These are phyloP conservation scores for Myotis vivesi DNA, from an alignment of 2,797 vertebrate species.

Conservation along the genomic window DNA sequence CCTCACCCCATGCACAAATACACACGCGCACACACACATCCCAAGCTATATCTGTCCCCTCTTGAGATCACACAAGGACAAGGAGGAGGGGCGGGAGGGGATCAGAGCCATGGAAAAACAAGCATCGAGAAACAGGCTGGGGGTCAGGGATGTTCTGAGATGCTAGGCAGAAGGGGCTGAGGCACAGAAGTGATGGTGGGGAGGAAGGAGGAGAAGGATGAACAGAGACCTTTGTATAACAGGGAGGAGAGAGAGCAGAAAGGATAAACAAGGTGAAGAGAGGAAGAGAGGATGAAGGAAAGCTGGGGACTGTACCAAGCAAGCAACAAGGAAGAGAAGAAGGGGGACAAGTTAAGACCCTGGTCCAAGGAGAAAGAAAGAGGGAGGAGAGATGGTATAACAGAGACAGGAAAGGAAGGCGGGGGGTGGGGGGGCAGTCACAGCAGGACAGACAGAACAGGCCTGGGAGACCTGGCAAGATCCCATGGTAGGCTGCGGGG, in stretches of 20 bases:
- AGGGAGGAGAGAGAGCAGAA: neutral
- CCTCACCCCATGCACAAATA: neutral
- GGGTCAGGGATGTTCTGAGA: neutral
- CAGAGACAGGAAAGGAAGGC: neutral
- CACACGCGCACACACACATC: neutral
- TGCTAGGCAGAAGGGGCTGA: neutral
- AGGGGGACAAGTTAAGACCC: neutral
- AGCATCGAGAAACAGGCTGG: neutral
- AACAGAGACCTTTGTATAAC: neutral
- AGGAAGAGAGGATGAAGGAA: neutral
- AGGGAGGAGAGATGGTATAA: neutral
- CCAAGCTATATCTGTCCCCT: constrained; percentile 27
- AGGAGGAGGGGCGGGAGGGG: neutral
- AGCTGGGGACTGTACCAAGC: neutral
- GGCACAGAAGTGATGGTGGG: neutral
- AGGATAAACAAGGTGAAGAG: neutral
- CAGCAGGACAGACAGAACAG: neutral
- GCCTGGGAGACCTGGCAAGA: neutral
- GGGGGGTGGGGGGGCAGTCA: neutral
- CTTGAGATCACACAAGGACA: constrained; percentile 46
- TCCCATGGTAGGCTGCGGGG: neutral
- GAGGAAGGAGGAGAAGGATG: neutral
- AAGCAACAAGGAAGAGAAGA: neutral
- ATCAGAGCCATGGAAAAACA: neutral
- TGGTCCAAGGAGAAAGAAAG: neutral